Base-by-base conservation (phyloP, 2,888 invertebrate species). In the Drosophila emarginata region DNA sequence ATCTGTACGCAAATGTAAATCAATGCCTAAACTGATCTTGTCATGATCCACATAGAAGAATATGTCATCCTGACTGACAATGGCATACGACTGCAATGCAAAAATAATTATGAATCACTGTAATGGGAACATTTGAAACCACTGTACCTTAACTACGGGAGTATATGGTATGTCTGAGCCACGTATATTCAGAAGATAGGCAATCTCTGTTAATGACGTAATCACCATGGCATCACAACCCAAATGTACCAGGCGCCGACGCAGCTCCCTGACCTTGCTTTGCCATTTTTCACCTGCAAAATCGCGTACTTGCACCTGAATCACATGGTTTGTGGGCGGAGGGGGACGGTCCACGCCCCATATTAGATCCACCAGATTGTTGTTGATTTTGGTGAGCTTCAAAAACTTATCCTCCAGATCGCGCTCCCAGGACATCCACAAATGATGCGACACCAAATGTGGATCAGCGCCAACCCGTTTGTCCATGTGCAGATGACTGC, bases 101-200 rank as follows among this genome's bases (percentile, higher is more conserved):
- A 21, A 12, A 21, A 9, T 0, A 56, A 56, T 14, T 4, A 39
- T 18, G 1, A 12, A 0, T 15, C 1, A 32, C 5, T 5, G 2
- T 0, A 6, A 4, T 4, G 0, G 11, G 4, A 1, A 9, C 9
- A 7, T 12, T n/a, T 11, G 18, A 3, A 0, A 4, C 2, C 12
- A 32, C 0, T 12, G 57, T 45, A 96, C 94, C 87, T 95, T 94
- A 7, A 97, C 92, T 15, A 96, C 94, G 0, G 98, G 97, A 0
- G 95, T 96, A 89, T 94, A 95, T 0, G 95, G 95, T 73, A 97
- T 93, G 92, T 98, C 98, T 64, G 94, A 93, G 0, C 97, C 97
- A n/a, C 98, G 93, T 15, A 98, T 94, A 90, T 98, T 98, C 37
- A 97, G 93, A 36, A 98, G 91, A 96, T 97, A 98, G 0, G 97